Conservation (phyloP, 2,113 vertebrate genomes). For the Silurus glanis region DNA sequence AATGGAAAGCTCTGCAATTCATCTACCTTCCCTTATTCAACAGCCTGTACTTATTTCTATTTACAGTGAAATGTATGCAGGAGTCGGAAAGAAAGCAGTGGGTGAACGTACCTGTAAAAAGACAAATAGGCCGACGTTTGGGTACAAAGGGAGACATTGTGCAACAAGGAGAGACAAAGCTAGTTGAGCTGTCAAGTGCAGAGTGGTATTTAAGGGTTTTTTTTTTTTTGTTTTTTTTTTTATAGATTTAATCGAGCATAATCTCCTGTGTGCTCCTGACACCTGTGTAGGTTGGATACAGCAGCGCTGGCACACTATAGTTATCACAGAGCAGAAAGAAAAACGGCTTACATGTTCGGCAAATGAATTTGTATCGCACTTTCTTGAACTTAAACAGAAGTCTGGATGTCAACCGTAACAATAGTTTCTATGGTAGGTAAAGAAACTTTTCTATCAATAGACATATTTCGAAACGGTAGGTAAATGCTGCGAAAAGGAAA, state of each 20-base stretch:
- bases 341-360: not conserved
- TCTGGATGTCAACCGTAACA: not conserved
- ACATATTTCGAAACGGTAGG: not conserved
- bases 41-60: not conserved
- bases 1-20: not conserved
- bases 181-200: slow-evolving; percentile 28
- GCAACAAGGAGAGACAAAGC: slow-evolving; percentile 2
- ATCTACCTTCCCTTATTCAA: not conserved
- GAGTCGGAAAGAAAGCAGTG: not conserved
- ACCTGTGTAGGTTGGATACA: slow-evolving; percentile 31
- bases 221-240: not conserved
- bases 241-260: slow-evolving; percentile 29
- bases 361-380: not conserved
- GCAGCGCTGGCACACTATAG: slow-evolving; percentile 1
- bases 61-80: not conserved
- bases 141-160: not conserved
- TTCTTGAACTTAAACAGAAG: not conserved
- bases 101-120: not conserved
- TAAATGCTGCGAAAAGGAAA: not conserved
- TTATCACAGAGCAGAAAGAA: not conserved
- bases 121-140: not conserved
- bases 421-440: not conserved
- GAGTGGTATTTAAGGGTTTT: not conserved
- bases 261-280: slow-evolving; percentile 6
- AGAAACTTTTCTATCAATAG: not conserved